A percentile compares a stretch with the other conserved stretches of the same genome.
These are phyloP conservation scores for Melieria omissa DNA, from an alignment of 2,888 invertebrate genomes.

Conservation along the genomic window DNA sequence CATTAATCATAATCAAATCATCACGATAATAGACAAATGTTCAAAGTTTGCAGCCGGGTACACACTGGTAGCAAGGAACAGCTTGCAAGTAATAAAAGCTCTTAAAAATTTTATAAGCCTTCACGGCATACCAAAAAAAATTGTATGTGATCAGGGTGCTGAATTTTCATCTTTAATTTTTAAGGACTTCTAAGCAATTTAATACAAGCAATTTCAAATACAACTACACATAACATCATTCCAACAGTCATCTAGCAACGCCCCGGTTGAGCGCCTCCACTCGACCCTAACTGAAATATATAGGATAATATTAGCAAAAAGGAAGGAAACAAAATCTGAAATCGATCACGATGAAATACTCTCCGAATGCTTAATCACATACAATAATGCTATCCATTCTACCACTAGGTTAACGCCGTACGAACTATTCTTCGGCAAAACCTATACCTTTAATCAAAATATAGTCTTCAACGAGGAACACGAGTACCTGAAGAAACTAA, in stretches of 20 bases:
- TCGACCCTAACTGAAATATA: too few relatives aligned
- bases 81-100: not conserved
- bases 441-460: not conserved
- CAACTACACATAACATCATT: not conserved
- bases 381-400: constrained; percentile 8
- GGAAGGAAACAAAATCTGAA: not conserved
- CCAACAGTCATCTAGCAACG: not conserved
- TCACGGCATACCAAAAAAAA: not conserved
- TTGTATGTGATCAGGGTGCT: not conserved
- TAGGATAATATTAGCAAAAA: not conserved
- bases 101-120: not conserved
- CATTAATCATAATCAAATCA: not conserved
- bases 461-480: not conserved
- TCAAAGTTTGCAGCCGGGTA: constrained; percentile 7
- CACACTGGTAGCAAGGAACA: not conserved
- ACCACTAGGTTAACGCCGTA: not conserved
- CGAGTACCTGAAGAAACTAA: not conserved
- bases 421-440: too few relatives aligned
- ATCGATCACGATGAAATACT: not conserved
- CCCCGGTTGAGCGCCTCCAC: not conserved
- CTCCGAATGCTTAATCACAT: not conserved
- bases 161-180: not conserved
- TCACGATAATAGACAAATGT: constrained; percentile 5
- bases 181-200: not conserved
- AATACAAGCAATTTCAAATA: too few relatives aligned